Percentiles rank a stretch among this genome's conserved stretches.
phyloP scores from a whole-genome alignment of 2,797 vertebrate species.

The Gouania willdenowi region DNA sequence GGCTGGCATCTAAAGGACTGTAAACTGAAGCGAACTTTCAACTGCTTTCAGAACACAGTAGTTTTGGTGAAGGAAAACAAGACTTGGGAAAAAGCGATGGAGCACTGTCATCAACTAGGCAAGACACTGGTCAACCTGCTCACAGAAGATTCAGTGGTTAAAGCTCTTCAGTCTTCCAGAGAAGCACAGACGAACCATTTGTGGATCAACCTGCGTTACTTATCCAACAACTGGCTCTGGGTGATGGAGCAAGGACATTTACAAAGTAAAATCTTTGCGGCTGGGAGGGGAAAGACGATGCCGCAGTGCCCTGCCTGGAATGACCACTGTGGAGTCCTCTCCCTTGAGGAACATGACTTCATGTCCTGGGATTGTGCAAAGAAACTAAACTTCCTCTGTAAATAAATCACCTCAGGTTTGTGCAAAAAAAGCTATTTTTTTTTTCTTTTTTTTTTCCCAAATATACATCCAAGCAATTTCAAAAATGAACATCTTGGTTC shows the following conservation, averaged over 20 bases:
- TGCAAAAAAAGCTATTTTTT: no score
- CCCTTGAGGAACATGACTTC: neutral
- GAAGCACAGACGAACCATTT: slow-evolving; percentile 1
- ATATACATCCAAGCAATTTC: no score
- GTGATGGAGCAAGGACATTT: neutral
- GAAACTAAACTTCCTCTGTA: slow-evolving; percentile 30
- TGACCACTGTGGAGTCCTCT: slow-evolving; percentile 18
- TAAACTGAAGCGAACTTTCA: fast-evolving
- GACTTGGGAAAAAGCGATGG: slow-evolving; percentile 37
- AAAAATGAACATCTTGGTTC: no score
- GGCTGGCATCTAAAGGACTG: fast-evolving
- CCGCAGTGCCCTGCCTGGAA: slow-evolving; percentile 9
- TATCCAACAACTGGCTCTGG: slow-evolving; percentile 39
- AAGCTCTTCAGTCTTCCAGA: neutral
- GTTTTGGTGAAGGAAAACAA: slow-evolving; percentile 30
- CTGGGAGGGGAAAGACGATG: neutral
- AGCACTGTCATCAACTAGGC: slow-evolving; percentile 4
- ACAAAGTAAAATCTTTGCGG: neutral
- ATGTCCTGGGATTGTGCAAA: slow-evolving; percentile 24
- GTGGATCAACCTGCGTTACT: slow-evolving; percentile 39
- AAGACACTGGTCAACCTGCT: slow-evolving; percentile 12
- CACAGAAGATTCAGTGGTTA: neutral
- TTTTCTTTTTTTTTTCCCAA: no score
- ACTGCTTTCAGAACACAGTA: slow-evolving; percentile 3
- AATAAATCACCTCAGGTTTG: neutral